phyloP scores from a whole-genome alignment of 2,113 vertebrate genomes.

The Calypte anna region DNA sequence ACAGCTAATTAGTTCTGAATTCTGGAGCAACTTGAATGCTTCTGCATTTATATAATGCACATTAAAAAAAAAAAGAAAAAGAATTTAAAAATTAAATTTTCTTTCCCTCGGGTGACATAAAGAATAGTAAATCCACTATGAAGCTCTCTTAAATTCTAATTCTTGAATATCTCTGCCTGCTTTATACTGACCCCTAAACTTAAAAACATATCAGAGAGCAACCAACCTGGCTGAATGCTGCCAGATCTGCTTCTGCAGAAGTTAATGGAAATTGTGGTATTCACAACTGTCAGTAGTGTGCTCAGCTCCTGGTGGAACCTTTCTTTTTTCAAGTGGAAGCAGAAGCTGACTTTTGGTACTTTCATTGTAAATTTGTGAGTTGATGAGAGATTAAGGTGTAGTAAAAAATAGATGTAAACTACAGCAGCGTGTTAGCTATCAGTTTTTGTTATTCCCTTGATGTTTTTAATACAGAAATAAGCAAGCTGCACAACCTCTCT shows the following conservation, averaged over 20 bases:
- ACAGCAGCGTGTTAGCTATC: background rate
- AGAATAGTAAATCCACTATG: background rate
- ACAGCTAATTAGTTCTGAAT: background rate
- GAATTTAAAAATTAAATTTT: background rate
- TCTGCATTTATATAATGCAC: background rate
- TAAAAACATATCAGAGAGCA: background rate
- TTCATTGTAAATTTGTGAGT: background rate
- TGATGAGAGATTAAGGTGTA: background rate
- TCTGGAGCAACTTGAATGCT: background rate
- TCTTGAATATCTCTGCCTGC: background rate
- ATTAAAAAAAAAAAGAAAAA: background rate
- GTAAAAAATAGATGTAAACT: background rate
- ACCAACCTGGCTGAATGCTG: background rate
- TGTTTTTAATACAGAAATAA: background rate
- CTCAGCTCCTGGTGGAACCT: background rate
- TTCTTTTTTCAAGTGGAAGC: background rate
- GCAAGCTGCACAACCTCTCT: background rate
- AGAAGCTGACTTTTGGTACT: background rate
- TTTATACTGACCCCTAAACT: background rate
- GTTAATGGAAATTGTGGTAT: background rate
- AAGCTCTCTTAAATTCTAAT: background rate
- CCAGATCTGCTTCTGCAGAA: background rate
- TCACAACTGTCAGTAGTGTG: fast-evolving
- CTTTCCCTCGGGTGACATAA: background rate
- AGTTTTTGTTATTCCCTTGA: background rate